Conservation (phyloP, 92 coral and sea anemone genomes). For the Siderastrea siderea region DNA sequence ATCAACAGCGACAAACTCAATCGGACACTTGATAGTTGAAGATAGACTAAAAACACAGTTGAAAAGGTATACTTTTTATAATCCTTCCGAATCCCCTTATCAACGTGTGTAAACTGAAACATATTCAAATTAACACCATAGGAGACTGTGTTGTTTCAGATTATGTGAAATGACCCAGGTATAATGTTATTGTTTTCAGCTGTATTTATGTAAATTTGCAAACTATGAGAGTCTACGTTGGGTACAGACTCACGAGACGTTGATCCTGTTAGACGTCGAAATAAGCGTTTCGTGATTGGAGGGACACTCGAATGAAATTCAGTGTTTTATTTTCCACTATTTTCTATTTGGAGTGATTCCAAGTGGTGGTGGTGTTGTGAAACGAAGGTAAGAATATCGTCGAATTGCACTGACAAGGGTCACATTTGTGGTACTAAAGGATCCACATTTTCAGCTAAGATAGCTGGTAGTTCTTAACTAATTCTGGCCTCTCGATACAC, state of each 20-base stretch:
- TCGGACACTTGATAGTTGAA: not conserved
- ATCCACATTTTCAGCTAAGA: no score
- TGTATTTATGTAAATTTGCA: not conserved
- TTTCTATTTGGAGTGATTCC: no score
- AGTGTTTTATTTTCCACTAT: not conserved
- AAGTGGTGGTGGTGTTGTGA: not conserved
- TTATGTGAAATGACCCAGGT: not conserved
- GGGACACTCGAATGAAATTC: not conserved
- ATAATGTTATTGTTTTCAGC: not conserved
- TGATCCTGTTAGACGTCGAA: no score
- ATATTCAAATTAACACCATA: conserved; percentile 5
- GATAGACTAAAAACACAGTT: not conserved
- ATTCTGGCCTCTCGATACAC: no score
- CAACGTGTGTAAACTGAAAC: not conserved
- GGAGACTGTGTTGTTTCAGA: not conserved
- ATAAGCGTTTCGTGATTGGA: not conserved
- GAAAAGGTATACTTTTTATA: not conserved
- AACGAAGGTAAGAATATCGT: not conserved
- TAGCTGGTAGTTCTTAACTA: no score
- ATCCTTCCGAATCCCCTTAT: not conserved
- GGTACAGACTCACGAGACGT: not conserved
- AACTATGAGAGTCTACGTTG: conserved; percentile 7
- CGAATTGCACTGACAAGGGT: not conserved
- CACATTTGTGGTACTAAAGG: no score
- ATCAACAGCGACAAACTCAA: no score